Conservation (phyloP, 2,888 invertebrate species). For the Orchestes rusci region DNA sequence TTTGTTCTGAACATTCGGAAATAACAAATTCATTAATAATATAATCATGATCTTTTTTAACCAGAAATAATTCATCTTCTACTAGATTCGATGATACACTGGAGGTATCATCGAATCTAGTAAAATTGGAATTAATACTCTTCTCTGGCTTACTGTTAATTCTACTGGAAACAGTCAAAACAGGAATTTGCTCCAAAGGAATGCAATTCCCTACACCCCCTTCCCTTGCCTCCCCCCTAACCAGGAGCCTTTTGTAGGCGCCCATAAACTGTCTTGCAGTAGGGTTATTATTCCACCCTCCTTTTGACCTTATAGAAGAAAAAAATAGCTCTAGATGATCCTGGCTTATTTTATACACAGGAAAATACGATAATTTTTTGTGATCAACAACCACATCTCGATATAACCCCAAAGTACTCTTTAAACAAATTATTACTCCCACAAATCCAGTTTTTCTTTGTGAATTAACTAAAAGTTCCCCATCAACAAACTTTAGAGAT, state of each 20-base stretch:
- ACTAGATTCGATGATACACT: too few relatives aligned
- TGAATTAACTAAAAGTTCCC: constrained; percentile 7
- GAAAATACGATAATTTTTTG: constrained; percentile 14
- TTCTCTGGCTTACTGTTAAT: too few relatives aligned
- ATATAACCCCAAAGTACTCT: constrained; percentile 10
- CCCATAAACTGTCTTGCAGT: constrained; percentile 21
- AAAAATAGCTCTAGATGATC: constrained; percentile 16
- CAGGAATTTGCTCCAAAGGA: constrained; percentile 19
- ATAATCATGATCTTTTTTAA: constrained; percentile 10
- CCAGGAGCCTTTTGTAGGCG: constrained; percentile 23
- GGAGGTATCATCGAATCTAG: background rate
- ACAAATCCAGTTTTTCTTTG: constrained; percentile 11
- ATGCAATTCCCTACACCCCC: constrained; percentile 22
- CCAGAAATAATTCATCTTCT: too few relatives aligned
- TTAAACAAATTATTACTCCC: constrained; percentile 9
- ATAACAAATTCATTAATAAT: constrained; percentile 10
- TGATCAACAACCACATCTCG: constrained; percentile 1
- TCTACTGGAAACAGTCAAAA: constrained; percentile 9
- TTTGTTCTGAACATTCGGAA: constrained; percentile 9
- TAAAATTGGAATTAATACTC: background rate
- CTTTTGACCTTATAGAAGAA: constrained; percentile 17
- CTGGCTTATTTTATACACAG: constrained; percentile 24
- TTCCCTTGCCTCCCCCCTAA: constrained; percentile 15
- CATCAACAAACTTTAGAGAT: constrained; percentile 6
- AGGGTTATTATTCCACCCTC: constrained; percentile 27